Conservation (phyloP, 2,113 vertebrate species). For the Tinamus guttatus region DNA sequence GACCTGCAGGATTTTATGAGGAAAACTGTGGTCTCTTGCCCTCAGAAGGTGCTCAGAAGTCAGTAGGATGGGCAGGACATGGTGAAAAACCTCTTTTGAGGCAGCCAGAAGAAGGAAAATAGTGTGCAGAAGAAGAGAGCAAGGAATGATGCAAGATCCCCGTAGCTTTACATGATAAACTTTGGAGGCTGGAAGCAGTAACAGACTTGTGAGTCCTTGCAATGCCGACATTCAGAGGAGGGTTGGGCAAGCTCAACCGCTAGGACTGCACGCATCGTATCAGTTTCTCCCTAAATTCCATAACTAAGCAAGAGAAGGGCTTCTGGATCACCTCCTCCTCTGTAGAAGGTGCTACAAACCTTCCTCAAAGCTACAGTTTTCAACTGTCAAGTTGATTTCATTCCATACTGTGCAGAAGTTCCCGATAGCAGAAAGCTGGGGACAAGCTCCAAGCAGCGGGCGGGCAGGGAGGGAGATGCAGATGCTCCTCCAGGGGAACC, state of each 20-base stretch:
- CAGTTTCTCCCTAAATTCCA: background rate
- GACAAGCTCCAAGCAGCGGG: too few species aligned
- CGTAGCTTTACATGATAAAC: rapidly evolving
- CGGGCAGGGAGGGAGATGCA: background rate
- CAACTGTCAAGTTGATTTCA: background rate
- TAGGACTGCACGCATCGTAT: background rate
- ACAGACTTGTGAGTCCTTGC: rapidly evolving
- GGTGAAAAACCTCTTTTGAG: background rate
- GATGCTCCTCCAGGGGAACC: background rate
- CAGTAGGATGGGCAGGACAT: background rate
- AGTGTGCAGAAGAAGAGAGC: background rate
- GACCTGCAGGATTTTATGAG: background rate
- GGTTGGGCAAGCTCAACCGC: background rate
- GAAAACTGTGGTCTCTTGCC: background rate
- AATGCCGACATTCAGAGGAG: background rate
- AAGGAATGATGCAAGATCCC: background rate
- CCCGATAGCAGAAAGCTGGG: background rate
- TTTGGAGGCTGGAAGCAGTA: background rate
- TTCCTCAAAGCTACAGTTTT: background rate
- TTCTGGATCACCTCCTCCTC: background rate
- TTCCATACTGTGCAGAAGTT: background rate
- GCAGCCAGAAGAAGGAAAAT: background rate
- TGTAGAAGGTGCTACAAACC: background rate
- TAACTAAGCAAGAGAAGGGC: background rate
- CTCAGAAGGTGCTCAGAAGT: background rate